Evolutionary conservation across 2,113 vertebrate genomes (phyloP).

Genomic region (Speoplatyrhinus poulsoni): DNA sequence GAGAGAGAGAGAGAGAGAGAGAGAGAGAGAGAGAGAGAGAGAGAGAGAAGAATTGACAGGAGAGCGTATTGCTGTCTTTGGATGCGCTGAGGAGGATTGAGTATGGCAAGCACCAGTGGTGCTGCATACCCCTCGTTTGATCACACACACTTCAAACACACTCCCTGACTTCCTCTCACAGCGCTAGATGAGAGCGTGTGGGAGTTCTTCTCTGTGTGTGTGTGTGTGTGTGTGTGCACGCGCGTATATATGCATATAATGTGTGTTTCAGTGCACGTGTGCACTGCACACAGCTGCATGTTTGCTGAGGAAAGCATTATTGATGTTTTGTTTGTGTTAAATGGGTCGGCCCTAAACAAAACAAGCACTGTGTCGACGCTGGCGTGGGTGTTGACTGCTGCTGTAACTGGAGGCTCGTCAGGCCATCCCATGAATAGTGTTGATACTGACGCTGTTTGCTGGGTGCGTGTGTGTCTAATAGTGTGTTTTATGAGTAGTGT

Average conservation of each 20-base stretch:
- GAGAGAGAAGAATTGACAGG: slow-evolving; percentile 50
- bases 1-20: background rate
- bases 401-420: slow-evolving; percentile 20
- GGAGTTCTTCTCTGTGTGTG: background rate
- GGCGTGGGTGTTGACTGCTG: slow-evolving; percentile 16
- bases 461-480: background rate
- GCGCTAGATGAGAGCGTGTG: slow-evolving; percentile 18
- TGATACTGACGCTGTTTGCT: slow-evolving; percentile 26
- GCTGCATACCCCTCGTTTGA: slow-evolving; percentile 73
- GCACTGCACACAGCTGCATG: background rate
- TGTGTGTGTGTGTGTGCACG: background rate
- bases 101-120: slow-evolving; percentile 59
- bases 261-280: background rate
- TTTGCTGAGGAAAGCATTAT: slow-evolving; percentile 57
- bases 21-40: slow-evolving; percentile 32
- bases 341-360: slow-evolving; percentile 60
- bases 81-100: slow-evolving; percentile 56
- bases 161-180: slow-evolving; percentile 53
- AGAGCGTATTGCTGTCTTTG: slow-evolving; percentile 53
- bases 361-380: slow-evolving; percentile 22
- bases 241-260: background rate
- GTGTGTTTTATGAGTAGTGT: background rate
- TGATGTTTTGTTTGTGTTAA: slow-evolving; percentile 61
- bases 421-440: slow-evolving; percentile 24
- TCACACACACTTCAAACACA: slow-evolving; percentile 74